Base-by-base conservation (phyloP, 1,140 invertebrate genomes). In the Phocides pigmalion region DNA sequence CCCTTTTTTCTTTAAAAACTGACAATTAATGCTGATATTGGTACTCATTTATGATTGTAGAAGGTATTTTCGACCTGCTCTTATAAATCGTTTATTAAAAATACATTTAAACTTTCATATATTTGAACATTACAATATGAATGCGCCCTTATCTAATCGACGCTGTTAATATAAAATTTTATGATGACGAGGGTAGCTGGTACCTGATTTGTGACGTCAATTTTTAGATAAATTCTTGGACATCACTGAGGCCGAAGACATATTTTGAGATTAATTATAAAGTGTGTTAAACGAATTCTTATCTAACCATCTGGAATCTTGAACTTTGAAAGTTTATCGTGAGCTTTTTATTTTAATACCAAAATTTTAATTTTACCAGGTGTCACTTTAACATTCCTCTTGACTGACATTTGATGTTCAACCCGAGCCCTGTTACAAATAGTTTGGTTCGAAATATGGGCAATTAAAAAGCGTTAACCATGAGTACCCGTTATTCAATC, bases 121-220 rank as follows among this genome's bases (percentile, higher is more conserved):
- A 4, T 6, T 42, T 42, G 9, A 19, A 17, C 17, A 9, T 12
- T 6, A 5, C 20, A 22, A 1, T 59, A n/a, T 68, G 39, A 19
- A 59, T 46, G 22, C 16, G 19, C 39, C 66, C 44, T 64, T 28
- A 59, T 32, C 4, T 12, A 47, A 51, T 68, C 64, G 56, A 64
- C 61, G 41, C 56, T 62, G 62, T 64, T 72, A 72, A 72, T 66
- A 63, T 59, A 28, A 63, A 68, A 42, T 68, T 72, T 72, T 72
- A 72, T 72, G 63, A 72, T 68, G 70, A 72, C 70, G 59, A 72
- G 70, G 70, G 70, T 72, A 44, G 50, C 20, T 64, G 19, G 42
- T 53, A 58, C 62, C 39, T 46, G 68, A 66, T 54, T 70, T 37
- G 64, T 53, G 42, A 49, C 32, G 41, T 39, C 19, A 16, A 16